Evolutionary conservation across 2,113 vertebrate species (phyloP), one percentile per base, ranked within the genome.

Genomic region (Clupea harengus): DNA sequence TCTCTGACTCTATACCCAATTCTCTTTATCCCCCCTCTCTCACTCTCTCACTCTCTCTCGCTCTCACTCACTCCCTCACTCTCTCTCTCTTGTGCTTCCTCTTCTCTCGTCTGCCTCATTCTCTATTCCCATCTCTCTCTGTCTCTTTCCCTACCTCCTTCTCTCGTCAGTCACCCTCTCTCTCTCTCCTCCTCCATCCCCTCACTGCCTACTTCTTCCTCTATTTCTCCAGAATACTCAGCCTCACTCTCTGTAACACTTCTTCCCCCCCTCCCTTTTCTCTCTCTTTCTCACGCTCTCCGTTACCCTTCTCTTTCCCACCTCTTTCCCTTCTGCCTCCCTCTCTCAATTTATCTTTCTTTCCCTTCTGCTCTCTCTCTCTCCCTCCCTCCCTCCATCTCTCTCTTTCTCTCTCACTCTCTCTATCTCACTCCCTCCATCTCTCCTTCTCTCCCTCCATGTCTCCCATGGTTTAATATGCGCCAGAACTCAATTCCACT

Each of bases 401-500:
- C 50, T 72, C 20, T 32, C n/a, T 11, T 11, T 11, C 47, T 11
- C 47, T 83, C 82, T 83, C 28, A 85, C 84, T 64, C 81, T 45
- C 84, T 20, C 44, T 11, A n/a, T 10, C 60, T 67, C n/a, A 28
- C 3, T 2, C 64, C 11, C 64, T 64, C 57, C 1, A 3, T 64
- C n/a, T 18, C 45, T 18, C 49, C 72, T 25, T 75, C 49, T 64
- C 2, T 52, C 67, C 64, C 39, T 84, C 57, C 5, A 85, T 89
- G 87, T 86, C 89, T 88, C 89, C 91, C 85, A 82, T 88, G 89
- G 91, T 92, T 92, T 91, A 89, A 93, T 92, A 92, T 87, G 89
- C 89, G 88, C 89, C 92, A 92, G 89, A 92, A 93, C 93, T 92
- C 91, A 89, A 92, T 93, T 93, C 92, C 91, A 90, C 93, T 94